Percentiles rank a stretch among this genome's conserved stretches.
Evolutionary conservation across 2,113 vertebrate genomes (phyloP).

Genomic region (Mastomys coucha): DNA sequence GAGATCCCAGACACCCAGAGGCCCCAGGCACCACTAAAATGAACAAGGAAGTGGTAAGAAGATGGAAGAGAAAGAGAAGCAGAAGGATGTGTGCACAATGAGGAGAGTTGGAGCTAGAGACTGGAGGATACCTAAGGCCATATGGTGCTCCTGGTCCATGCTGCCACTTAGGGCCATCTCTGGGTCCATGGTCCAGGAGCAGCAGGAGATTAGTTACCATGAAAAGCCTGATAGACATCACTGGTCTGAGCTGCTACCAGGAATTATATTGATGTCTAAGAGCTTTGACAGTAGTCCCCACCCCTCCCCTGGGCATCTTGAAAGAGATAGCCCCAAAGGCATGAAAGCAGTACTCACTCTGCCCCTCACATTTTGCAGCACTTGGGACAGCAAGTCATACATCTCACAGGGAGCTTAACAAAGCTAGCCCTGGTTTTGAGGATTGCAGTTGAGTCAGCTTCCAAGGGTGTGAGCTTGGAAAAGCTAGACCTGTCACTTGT

Average conservation of each 20-base stretch:
- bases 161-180: not conserved
- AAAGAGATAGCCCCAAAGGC: not conserved
- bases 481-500: not conserved
- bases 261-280: not conserved
- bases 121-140: not conserved
- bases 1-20: not conserved
- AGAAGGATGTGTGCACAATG: not conserved
- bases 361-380: not conserved
- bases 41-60: not conserved
- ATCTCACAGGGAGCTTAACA: not conserved
- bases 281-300: not conserved
- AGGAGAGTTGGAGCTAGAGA: not conserved
- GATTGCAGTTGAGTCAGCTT: not conserved
- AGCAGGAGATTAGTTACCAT: not conserved
- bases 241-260: not conserved
- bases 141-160: not conserved
- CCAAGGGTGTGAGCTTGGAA: not conserved
- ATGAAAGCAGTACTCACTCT: not conserved
- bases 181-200: not conserved
- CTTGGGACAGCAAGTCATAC: not conserved
- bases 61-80: not conserved
- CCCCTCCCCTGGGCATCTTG: not conserved
- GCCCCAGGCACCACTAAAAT: not conserved
- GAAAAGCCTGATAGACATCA: not conserved
- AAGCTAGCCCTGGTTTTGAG: not conserved